Evolutionary conservation across 2,888 invertebrate species (phyloP).

Genomic region (Sericinus montela): DNA sequence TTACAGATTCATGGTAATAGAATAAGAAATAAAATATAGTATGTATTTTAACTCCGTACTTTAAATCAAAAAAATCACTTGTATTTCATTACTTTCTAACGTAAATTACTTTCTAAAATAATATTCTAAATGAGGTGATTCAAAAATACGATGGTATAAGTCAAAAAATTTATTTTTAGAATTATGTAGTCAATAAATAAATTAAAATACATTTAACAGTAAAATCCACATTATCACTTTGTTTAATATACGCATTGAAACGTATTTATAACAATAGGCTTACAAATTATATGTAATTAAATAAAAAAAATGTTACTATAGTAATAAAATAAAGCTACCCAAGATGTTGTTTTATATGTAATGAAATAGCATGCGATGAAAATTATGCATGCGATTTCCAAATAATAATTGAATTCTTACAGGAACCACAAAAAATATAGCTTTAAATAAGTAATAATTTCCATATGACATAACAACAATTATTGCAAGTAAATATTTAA

Average conservation of each 20-base stretch:
- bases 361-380: not conserved
- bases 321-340: not conserved
- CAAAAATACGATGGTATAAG: conserved; percentile 14
- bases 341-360: not conserved
- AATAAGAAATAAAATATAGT: no score
- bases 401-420: not conserved
- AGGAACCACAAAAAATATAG: no score
- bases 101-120: no score
- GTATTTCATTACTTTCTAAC: no score
- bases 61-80: no score
- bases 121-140: not conserved
- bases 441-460: not conserved
- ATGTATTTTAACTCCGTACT: no score
- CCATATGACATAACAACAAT: not conserved
- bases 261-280: no score
- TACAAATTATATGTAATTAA: no score
- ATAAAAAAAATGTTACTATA: not conserved
- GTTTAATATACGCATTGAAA: not conserved
- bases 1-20: no score
- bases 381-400: not conserved
- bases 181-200: conserved; percentile 7
- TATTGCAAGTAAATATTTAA: not conserved
- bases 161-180: conserved; percentile 12
- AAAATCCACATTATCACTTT: not conserved
- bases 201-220: conserved; percentile 7